Percentiles rank a stretch among this genome's conserved stretches.
Evolutionary conservation across 2,113 vertebrate species (phyloP).

Genomic region (Ammodytes dubius): DNA sequence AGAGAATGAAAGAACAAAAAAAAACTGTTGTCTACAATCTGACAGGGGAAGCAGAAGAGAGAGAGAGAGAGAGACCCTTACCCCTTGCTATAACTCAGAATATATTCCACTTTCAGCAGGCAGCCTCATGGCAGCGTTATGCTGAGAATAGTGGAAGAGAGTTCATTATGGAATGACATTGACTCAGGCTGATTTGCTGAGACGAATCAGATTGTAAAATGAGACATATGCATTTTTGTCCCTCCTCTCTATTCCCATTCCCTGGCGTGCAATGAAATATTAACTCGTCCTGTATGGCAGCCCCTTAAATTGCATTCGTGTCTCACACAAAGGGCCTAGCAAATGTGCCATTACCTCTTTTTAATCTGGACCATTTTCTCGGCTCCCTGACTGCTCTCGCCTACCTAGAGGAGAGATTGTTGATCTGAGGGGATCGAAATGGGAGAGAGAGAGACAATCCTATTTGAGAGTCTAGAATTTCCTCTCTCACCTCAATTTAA

Average conservation of each 20-base stretch:
- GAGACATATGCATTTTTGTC: slow-evolving; percentile 72
- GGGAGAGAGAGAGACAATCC: slow-evolving; percentile 62
- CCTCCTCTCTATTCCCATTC: slow-evolving; percentile 53
- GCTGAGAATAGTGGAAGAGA: slow-evolving; percentile 59
- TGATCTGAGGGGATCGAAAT: slow-evolving; percentile 68
- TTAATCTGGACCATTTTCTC: slow-evolving; percentile 80
- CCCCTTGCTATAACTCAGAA: slow-evolving; percentile 39
- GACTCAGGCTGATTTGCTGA: slow-evolving; percentile 82
- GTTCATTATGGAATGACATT: slow-evolving; percentile 82
- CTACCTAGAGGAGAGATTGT: slow-evolving; percentile 73
- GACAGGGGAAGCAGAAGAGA: slow-evolving; percentile 19
- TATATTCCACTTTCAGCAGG: slow-evolving; percentile 49
- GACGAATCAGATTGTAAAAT: slow-evolving; percentile 83
- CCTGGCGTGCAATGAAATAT: slow-evolving; percentile 81
- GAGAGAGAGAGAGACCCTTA: slow-evolving; percentile 16
- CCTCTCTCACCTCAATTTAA: slow-evolving; percentile 59
- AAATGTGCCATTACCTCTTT: slow-evolving; percentile 83
- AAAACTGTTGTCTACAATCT: slow-evolving; percentile 25
- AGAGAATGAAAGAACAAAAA: not conserved
- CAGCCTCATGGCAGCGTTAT: slow-evolving; percentile 48
- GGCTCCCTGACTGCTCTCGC: slow-evolving; percentile 54
- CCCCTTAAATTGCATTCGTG: slow-evolving; percentile 76
- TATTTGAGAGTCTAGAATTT: slow-evolving; percentile 55
- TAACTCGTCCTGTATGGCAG: slow-evolving; percentile 76
- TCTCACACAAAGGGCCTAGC: slow-evolving; percentile 74